Base-by-base conservation (phyloP, 2,888 invertebrate species). In the Anodontia alba region DNA sequence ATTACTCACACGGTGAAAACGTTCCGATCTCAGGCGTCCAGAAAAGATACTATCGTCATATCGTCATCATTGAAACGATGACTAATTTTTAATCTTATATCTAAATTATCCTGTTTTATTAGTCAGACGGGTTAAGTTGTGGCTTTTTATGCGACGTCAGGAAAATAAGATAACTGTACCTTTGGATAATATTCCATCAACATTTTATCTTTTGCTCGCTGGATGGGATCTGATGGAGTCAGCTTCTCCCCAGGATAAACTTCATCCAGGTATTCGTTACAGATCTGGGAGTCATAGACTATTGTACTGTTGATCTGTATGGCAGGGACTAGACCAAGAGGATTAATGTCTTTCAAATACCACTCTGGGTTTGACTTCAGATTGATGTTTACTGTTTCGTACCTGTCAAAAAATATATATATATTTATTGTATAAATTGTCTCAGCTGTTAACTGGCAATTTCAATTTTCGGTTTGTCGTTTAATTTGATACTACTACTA, bases 221-320 rank as follows among this genome's bases (percentile, higher is more conserved):
- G 57, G 78, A 90, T 91, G 1, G 95, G 95, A 82, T 95, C 95
- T 0, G 93, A 88, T 0, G 95, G 94, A 80, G 95, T 95, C 0
- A 96, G 91, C 26, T 95, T 94, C 57, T 95, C 95, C 31, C 95
- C 92, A 0, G 95, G 95, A 89, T 95, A 96, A 71, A 95, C 94
- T 77, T 96, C 95, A 83, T 96, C 95, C 54, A 96, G 91, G 89
- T 95, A 96, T 78, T 96, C 95, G 31, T 95, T 93, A 82, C 96
- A 95, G 29, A 94, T 94, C 15, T 94, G 86, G 78, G 96, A 96
- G 89, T 96, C 96, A 23, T 94, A 94, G 0, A 96, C 87, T 0
- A 95, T 89, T 88, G 95, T 93, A 78, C 95, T 95, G 23, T 90
- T 89, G 73, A 95, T 94, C 80, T 95, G 94, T 36, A 94, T 78